Evolutionary conservation across 2,113 vertebrate genomes (phyloP), one percentile per base, ranked within the genome.

Genomic region (Jaculus jaculus): DNA sequence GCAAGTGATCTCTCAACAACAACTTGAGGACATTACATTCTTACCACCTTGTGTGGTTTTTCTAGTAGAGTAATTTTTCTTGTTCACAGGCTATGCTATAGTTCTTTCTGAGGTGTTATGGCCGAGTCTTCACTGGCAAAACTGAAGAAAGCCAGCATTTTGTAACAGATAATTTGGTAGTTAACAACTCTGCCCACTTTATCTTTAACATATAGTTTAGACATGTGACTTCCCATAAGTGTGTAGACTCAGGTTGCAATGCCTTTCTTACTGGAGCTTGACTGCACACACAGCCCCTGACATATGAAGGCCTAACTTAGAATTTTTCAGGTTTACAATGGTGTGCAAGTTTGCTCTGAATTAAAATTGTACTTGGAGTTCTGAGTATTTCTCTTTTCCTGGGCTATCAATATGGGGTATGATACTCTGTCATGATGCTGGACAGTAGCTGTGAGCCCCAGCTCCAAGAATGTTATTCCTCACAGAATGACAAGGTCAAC

Each of bases 81-180:
- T n/a, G 83, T 51, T 73, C 47, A 81, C 12, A 84, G n/a, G 30
- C 73, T 42, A 58, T 42, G 61, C 77, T 30, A 77, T 10, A 13
- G 47, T 24, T 91, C 18, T 89, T 32, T 89, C 15, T 81, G n/a
- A 23, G 65, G 23, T 12, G 78, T 32, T 21, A 5, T 24, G 17
- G n/a, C 23, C 51, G 63, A 28, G 21, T 91, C 90, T 94, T 66
- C 39, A 78, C 23, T 11, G 51, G 58, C 12, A 68, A 96, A 90
- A 94, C 60, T 60, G 84, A 92, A 58, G 13, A 8, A 65, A 84
- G 58, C 5, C 18, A 80, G 71, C 37, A 83, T 88, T 95, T 94
- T 72, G 30, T 24, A 63, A 34, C 0, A 63, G 58, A 60, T 23
- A 65, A 42, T n/a, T 84, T 51, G 3, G 3, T 66, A 54, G 73